Conservation (phyloP, 2,113 vertebrate genomes). For the Crypturellus undulatus region DNA sequence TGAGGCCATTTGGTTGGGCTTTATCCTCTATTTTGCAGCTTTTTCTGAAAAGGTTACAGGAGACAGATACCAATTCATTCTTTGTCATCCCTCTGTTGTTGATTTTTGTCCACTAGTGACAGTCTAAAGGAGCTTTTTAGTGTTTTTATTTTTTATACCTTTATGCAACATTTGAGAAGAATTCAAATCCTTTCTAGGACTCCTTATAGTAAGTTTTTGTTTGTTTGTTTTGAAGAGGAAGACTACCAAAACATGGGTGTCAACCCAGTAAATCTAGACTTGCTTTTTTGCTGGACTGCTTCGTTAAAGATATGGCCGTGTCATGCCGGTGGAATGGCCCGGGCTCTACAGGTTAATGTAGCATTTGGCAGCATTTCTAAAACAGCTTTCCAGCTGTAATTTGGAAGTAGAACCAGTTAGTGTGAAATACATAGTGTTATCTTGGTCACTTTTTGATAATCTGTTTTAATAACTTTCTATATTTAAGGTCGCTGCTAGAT, state of each 20-base stretch:
- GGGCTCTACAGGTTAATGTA: not conserved
- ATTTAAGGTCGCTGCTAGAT: not conserved
- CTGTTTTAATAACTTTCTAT: not conserved
- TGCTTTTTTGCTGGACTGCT: not conserved
- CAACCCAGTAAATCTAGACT: not conserved
- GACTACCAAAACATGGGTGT: not conserved
- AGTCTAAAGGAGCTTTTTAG: not conserved
- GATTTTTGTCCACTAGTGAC: not conserved
- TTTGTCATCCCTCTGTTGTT: not conserved
- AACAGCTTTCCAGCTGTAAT: not conserved
- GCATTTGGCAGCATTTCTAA: not conserved
- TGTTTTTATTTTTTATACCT: not conserved
- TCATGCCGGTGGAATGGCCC: not conserved
- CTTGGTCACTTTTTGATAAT: not conserved
- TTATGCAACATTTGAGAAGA: not conserved
- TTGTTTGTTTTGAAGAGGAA: not conserved
- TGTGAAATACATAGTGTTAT: not conserved
- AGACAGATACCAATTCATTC: not conserved
- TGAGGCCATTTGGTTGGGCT: not conserved
- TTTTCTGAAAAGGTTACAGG: not conserved
- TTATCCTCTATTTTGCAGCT: not conserved
- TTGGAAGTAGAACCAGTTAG: not conserved
- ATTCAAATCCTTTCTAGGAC: not conserved
- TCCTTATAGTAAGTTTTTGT: not conserved
- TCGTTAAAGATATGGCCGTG: accelerated